These are phyloP conservation scores for Labeo rohita DNA, from an alignment of 2,113 vertebrate species.

Conservation along the genomic window DNA sequence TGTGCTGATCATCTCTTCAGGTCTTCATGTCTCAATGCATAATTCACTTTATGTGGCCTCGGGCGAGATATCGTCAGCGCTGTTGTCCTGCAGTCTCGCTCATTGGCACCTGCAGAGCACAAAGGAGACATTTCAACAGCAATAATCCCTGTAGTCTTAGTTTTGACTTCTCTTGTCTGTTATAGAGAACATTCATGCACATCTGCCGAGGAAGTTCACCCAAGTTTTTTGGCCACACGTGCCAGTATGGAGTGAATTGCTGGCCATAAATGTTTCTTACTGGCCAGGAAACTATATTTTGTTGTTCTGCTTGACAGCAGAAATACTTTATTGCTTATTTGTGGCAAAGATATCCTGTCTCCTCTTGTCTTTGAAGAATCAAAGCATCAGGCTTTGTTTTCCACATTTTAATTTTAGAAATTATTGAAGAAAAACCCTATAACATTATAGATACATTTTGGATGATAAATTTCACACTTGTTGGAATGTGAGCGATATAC, in stretches of 20 bases:
- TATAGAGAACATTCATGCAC: background rate
- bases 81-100: slow-evolving; percentile 1
- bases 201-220: background rate
- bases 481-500: too few species aligned
- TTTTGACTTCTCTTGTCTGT: background rate
- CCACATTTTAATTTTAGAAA: too few species aligned
- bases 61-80: background rate
- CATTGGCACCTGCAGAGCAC: slow-evolving; percentile 9
- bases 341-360: background rate
- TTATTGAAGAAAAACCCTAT: too few species aligned
- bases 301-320: background rate
- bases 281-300: background rate
- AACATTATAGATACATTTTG: too few species aligned
- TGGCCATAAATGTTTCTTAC: background rate
- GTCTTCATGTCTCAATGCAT: slow-evolving; percentile 16
- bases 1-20: background rate
- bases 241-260: background rate
- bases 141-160: background rate
- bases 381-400: background rate
- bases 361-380: too few species aligned
- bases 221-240: background rate
- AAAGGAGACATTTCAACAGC: background rate
- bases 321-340: background rate
- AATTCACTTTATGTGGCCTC: background rate
- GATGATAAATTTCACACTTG: too few species aligned